Base-by-base conservation (phyloP, 64 coral and sea anemone genomes). In the Trachythela sp. region DNA sequence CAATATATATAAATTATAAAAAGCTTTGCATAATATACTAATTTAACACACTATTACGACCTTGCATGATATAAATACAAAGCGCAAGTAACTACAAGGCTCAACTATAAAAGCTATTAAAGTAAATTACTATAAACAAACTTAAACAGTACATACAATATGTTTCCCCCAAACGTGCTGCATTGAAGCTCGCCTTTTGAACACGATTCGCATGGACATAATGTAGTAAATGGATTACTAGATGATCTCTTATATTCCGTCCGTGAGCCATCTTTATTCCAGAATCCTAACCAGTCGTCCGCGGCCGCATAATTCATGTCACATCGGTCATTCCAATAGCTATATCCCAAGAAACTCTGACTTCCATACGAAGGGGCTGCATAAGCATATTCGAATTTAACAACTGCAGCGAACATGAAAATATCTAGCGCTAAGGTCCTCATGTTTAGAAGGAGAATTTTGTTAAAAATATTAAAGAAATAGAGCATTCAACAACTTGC, bases 281-380 rank as follows among this genome's bases (percentile, higher is more conserved):
- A 68, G 59, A 68, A 68, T 22, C 59, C 59, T 68, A 68, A 68
- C 59, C 59, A 68, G 15, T 68, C n/a, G n/a, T n/a, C n/a, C n/a
- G n/a, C n/a, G n/a, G n/a, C 59, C 30, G 15, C 59, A 31, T 68
- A 68, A 22, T 22, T n/a, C 59, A 68, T 68, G 3, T 68, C 6
- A 68, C 59, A 68, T n/a, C 30, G 59, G 2, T 6, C 15, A 31
- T 68, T 68, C 59, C 59, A 68, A 31, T 68, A 68, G 15, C 15
- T 22, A 2, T 68, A 7, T 6, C 59, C 59, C 5, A 68, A 22
- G 15, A 68, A 68, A 31, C 3, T n/a, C n/a, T n/a, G 15, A 31
- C 15, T 31, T 5, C 59, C 59, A 22, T 68, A 68, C 20, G 59
- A 68, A 6, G 59, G 59, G 20, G 18, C 5, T 6, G 59, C 42